Base-by-base conservation (phyloP, 2,888 invertebrate species). In the Heliconius charithonia region DNA sequence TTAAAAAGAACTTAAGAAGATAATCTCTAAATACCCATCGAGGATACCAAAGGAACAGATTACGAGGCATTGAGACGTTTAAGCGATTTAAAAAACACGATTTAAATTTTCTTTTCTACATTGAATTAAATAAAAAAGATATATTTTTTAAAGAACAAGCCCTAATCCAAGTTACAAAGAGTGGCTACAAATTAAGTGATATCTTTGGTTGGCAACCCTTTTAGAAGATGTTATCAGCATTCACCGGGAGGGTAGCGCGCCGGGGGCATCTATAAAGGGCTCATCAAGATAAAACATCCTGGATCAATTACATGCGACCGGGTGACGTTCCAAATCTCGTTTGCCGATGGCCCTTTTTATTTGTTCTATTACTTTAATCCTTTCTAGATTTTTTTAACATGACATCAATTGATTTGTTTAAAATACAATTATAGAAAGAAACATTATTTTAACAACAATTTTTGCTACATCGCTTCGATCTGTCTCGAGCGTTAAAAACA, bases 201-300 rank as follows among this genome's bases (percentile, higher is more conserved):
- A 94, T 94, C 93, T 93, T 92, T 92, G 93, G 91, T 90, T 92
- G 92, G 92, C 93, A 94, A 93, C 95, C 95, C 94, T 94, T 94
- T 94, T 93, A 91, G 89, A 89, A 93, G 94, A 94, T 93, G 87
- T 91, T 93, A 94, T 95, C 94, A 89, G 88, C 86, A 86, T 91
- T 89, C 88, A 90, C 83, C 88, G 87, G 89, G 92, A 92, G 93
- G 93, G 94, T 93, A 93, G 92, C 92, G 89, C 89, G 89, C 89
- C 86, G 91, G 93, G 92, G 92, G 92, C 92, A 89, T 88, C 90
- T 91, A 92, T 92, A 94, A 93, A 88, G 89, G 91, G 86, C 89
- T 92, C 91, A 93, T 94, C 94, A 89, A 94, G 95, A 94, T 95
- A 94, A 94, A 92, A 89, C 89, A 90, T 92, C 91, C 92, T 89